These are phyloP conservation scores for Microplitis mediator DNA, from an alignment of 1,140 invertebrate genomes.

Conservation along the genomic window DNA sequence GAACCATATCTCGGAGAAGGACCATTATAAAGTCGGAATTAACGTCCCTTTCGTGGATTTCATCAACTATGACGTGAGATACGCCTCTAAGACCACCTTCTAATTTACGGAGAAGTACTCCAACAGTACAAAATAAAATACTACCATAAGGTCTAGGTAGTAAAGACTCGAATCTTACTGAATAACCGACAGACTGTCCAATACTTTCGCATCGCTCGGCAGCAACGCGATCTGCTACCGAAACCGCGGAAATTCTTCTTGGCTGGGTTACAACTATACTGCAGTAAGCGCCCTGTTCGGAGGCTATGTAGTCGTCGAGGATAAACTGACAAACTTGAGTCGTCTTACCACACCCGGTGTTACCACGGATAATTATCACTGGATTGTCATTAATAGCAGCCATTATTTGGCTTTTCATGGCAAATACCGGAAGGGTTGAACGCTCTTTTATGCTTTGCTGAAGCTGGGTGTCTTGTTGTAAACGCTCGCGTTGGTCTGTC, in stretches of 20 bases:
- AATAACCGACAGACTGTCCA: constrained; percentile 85
- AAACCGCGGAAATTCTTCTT: constrained; percentile 91
- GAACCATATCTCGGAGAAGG: constrained; percentile 89
- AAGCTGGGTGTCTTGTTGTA: constrained; percentile 67
- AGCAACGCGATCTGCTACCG: constrained; percentile 89
- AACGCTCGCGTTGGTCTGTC: constrained; percentile 67
- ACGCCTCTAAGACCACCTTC: constrained; percentile 85
- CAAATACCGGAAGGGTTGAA: constrained; percentile 76
- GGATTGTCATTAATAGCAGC: constrained; percentile 83
- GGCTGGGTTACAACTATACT: constrained; percentile 94
- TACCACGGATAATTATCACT: constrained; percentile 87
- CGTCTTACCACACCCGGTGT: constrained; percentile 92
- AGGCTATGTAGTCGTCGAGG: constrained; percentile 91
- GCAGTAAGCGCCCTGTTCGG: constrained; percentile 80
- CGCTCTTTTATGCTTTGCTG: constrained; percentile 74
- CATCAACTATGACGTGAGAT: constrained; percentile 93
- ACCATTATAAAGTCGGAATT: constrained; percentile 97
- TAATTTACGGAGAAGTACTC: constrained; percentile 89
- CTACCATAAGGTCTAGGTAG: constrained; percentile 90
- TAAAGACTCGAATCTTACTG: constrained; percentile 89
- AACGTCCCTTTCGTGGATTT: constrained; percentile 96
- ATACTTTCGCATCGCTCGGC: constrained; percentile 84
- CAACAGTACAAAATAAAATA: constrained; percentile 94
- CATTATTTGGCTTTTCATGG: constrained; percentile 78
- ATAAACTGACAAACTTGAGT: constrained; percentile 95